phyloP scores from a whole-genome alignment of 1,140 invertebrate genomes.

The Zaprionus tsacasi region DNA sequence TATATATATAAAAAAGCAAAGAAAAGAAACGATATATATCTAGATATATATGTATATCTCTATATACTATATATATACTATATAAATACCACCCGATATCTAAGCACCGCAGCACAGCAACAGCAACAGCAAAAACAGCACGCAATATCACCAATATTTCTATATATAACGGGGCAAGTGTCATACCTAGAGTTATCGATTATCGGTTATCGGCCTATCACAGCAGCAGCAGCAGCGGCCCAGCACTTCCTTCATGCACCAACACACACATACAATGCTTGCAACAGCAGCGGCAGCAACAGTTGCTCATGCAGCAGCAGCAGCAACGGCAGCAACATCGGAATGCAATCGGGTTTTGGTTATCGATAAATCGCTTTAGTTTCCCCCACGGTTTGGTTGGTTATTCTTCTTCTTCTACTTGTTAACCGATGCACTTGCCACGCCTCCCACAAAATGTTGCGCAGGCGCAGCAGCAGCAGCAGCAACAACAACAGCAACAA shows the following conservation, averaged over 20 bases:
- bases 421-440: conserved; percentile 39
- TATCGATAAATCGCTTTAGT: conserved; percentile 50
- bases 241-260: conserved; percentile 27
- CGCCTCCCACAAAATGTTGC: conserved; percentile 62
- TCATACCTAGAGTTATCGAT: conserved; percentile 31
- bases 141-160: conserved; percentile 39
- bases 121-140: conserved; percentile 41
- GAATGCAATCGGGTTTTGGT: conserved; percentile 71
- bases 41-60: conserved; percentile 21
- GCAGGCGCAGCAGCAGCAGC: conserved; percentile 60
- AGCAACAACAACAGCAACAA: conserved; percentile 49
- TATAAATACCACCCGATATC: conserved; percentile 64
- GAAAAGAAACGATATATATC: conserved; percentile 42
- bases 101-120: conserved; percentile 79
- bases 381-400: conserved; percentile 47
- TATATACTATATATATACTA: conserved; percentile 27
- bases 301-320: conserved; percentile 38
- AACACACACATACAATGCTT: conserved; percentile 27
- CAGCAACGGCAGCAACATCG: conserved; percentile 41
- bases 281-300: conserved; percentile 31
- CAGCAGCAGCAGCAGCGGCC: conserved; percentile 11
- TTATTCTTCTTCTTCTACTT: conserved; percentile 27
- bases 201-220: conserved; percentile 20
- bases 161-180: conserved; percentile 15
- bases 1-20: conserved; percentile 10